Evolutionary conservation across 1,140 invertebrate genomes (phyloP), one percentile per base, ranked within the genome.

Genomic region (Lineus longissimus): DNA sequence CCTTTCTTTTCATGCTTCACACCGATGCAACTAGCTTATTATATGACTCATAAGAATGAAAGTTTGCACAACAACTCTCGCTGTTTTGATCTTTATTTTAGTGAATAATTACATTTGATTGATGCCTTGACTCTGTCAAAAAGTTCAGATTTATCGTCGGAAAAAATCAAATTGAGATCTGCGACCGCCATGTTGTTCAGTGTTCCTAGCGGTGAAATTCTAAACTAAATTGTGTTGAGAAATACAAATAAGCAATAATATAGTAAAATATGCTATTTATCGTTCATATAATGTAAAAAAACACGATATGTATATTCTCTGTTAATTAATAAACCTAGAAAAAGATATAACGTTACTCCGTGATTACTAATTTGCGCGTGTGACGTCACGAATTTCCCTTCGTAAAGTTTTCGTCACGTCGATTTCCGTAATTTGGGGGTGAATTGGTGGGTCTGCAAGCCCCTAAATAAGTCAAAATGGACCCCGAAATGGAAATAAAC

Each of bases 401-500:
- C 27, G 19, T 36, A 13, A 31, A 22, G 22, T 36, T 6, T 29
- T 33, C 33, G 33, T 29, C 33, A 13, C 41, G 31, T 63, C 27
- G 33, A 51, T 27, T 7, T 51, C n/a, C n/a, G 47, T 51, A 4
- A 23, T 23, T 51, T 51, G 4, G n/a, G 47, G 19, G 47, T n/a
- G 9, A n/a, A 51, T 23, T 51, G 6, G 4, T n/a, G 33, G 15
- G 33, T 36, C 33, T 15, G 15, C 6, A 36, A 15, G 15, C 47
- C 47, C 27, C 31, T 9, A 63, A 63, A 25, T 25, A 43, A 4
- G 13, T 17, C 27, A 66, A 68, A 41, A 59, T 70, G 64, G 74
- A 75, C 61, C 71, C 70, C 58, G 70, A 66, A 58, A 75, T 75
- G 74, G 74, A 75, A 65, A 75, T 72, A 4, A 72, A 70, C 59